phyloP scores from a whole-genome alignment of 2,888 invertebrate species.

The Dorcus parallelipipedus region DNA sequence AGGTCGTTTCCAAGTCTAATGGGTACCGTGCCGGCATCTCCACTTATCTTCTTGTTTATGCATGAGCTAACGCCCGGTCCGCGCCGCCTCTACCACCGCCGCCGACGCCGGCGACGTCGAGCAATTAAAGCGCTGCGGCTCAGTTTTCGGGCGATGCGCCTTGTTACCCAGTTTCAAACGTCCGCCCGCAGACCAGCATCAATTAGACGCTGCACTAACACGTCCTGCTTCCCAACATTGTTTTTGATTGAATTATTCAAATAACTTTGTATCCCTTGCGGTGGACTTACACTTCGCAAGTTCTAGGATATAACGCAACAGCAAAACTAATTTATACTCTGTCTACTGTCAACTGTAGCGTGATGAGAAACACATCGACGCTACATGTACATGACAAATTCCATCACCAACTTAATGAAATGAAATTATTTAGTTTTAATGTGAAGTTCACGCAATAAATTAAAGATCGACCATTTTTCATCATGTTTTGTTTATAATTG shows the following conservation, averaged over 20 bases:
- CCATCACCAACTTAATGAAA: too few species aligned
- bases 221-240: slow-evolving; percentile 7
- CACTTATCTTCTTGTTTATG: slow-evolving; percentile 49
- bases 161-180: slow-evolving; percentile 31
- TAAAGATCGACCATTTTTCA: too few species aligned
- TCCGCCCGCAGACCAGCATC: slow-evolving; percentile 7
- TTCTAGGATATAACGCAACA: too few species aligned
- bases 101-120: slow-evolving; percentile 25
- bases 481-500: too few species aligned
- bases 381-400: too few species aligned
- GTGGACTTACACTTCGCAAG: too few species aligned
- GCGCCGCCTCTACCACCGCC: slow-evolving; percentile 30
- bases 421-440: too few species aligned
- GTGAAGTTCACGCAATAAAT: too few species aligned
- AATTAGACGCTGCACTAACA: slow-evolving; percentile 1
- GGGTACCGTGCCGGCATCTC: slow-evolving; percentile 29
- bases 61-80: slow-evolving; percentile 43
- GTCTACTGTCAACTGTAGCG: too few species aligned
- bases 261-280: not conserved
- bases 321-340: too few species aligned
- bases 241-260: slow-evolving; percentile 21
- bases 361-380: too few species aligned
- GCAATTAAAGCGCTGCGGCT: slow-evolving; percentile 37
- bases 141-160: slow-evolving; percentile 31
- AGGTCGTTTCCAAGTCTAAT: slow-evolving; percentile 34